Evolutionary conservation across 2,113 vertebrate genomes (phyloP).

Genomic region (Alaudala cheleensis): DNA sequence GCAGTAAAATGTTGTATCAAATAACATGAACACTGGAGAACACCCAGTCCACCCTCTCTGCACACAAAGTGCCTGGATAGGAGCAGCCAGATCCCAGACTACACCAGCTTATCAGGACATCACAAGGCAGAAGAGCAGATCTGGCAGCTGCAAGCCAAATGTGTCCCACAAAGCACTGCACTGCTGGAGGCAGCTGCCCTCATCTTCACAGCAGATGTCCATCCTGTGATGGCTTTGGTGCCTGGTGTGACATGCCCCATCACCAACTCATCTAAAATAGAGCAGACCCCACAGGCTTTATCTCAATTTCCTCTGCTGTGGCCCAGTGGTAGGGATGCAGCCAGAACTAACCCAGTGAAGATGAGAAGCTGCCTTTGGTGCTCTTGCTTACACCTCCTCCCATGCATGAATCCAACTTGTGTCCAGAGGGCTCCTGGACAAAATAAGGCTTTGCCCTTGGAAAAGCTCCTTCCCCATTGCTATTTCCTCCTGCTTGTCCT

Average conservation of each 20-base stretch:
- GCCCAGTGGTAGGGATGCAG: not conserved
- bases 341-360: not conserved
- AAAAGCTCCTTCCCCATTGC: not conserved
- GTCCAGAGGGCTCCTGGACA: not conserved
- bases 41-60: not conserved
- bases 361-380: not conserved
- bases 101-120: constrained; percentile 7
- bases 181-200: constrained; percentile 39
- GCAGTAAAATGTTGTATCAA: constrained; percentile 5
- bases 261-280: constrained; percentile 16
- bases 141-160: constrained; percentile 49
- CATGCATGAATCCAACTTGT: not conserved
- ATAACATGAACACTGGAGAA: not conserved
- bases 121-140: constrained; percentile 35
- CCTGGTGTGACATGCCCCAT: not conserved
- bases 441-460: not conserved
- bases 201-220: constrained; percentile 50
- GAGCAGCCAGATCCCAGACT: constrained; percentile 2
- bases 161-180: not conserved
- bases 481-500: not conserved
- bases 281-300: not conserved
- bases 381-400: not conserved
- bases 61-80: not conserved
- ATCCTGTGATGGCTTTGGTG: not conserved
- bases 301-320: not conserved